phyloP scores from a whole-genome alignment of 2,797 vertebrate genomes.

The Ctenochaetus hawaiiensis region DNA sequence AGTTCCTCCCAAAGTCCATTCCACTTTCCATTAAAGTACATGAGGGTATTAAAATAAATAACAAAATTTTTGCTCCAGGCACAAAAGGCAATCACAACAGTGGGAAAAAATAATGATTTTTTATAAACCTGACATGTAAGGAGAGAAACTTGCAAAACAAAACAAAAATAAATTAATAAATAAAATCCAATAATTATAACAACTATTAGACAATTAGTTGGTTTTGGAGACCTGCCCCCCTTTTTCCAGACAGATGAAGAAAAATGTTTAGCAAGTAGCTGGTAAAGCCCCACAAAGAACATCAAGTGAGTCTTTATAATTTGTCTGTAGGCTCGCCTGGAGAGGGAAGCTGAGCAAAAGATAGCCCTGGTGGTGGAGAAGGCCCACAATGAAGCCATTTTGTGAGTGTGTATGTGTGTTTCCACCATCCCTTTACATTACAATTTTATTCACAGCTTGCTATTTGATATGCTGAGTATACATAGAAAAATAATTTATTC shows the following conservation, averaged over 20 bases:
- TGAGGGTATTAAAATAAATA: too few species aligned
- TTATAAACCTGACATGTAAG: too few species aligned
- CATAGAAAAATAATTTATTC: constrained; percentile 71
- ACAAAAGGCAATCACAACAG: too few species aligned
- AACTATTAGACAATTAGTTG: background rate
- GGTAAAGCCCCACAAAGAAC: constrained; percentile 15
- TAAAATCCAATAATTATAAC: too few species aligned
- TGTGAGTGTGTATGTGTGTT: constrained; percentile 82
- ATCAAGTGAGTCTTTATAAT: constrained; percentile 36
- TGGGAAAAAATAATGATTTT: too few species aligned
- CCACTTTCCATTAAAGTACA: too few species aligned
- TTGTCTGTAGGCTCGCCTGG: constrained; percentile 83
- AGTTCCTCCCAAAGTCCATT: too few species aligned
- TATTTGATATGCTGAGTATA: constrained; percentile 58
- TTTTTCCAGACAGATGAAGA: background rate
- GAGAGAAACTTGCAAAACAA: too few species aligned
- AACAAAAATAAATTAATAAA: too few species aligned
- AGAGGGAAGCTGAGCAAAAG: constrained; percentile 89
- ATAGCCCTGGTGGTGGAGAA: constrained; percentile 84
- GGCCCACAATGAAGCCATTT: constrained; percentile 88
- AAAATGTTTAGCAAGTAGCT: background rate
- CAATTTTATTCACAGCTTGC: constrained; percentile 76
- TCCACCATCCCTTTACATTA: constrained; percentile 55
- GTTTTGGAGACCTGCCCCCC: background rate
- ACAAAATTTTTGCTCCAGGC: too few species aligned